Evolutionary conservation across 2,797 vertebrate species (phyloP).

Genomic region (Thalassophryne amazonica): DNA sequence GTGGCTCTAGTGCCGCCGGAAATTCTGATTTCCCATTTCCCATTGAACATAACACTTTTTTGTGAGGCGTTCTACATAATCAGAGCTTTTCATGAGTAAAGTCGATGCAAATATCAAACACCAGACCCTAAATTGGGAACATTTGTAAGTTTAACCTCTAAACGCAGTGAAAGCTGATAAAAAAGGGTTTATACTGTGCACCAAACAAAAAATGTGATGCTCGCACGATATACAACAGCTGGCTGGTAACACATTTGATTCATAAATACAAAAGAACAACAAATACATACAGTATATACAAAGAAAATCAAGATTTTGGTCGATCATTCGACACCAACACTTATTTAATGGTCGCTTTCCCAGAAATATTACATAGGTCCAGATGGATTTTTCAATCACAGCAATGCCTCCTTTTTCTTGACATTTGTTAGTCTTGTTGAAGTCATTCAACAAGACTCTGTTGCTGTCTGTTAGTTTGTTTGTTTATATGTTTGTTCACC

Average conservation of each 20-base stretch:
- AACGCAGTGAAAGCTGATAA: too few species aligned
- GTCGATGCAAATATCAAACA: constrained; percentile 24
- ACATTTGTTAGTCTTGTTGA: constrained; percentile 2
- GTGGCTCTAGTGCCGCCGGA: too few species aligned
- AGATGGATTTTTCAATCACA: not conserved
- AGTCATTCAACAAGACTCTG: too few species aligned
- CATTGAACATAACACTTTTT: too few species aligned
- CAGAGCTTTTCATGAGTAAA: constrained; percentile 7
- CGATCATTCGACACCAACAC: constrained; percentile 1
- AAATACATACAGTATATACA: constrained; percentile 29
- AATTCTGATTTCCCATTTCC: too few species aligned
- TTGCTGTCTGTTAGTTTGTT: too few species aligned
- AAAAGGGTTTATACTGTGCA: too few species aligned
- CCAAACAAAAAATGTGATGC: too few species aligned
- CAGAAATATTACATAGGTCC: constrained; percentile 9
- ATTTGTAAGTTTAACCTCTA: constrained; percentile 27
- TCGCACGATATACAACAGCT: not conserved
- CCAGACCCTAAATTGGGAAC: constrained; percentile 7
- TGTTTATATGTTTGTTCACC: too few species aligned
- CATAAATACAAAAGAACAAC: constrained; percentile 26
- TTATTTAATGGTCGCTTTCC: constrained; percentile 9
- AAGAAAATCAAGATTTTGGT: constrained; percentile 5
- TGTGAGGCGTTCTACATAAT: not conserved
- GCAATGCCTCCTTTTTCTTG: not conserved
- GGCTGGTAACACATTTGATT: not conserved